These are phyloP conservation scores for Sphaerophoria taeniata DNA, from an alignment of 2,888 invertebrate genomes.

Conservation along the genomic window DNA sequence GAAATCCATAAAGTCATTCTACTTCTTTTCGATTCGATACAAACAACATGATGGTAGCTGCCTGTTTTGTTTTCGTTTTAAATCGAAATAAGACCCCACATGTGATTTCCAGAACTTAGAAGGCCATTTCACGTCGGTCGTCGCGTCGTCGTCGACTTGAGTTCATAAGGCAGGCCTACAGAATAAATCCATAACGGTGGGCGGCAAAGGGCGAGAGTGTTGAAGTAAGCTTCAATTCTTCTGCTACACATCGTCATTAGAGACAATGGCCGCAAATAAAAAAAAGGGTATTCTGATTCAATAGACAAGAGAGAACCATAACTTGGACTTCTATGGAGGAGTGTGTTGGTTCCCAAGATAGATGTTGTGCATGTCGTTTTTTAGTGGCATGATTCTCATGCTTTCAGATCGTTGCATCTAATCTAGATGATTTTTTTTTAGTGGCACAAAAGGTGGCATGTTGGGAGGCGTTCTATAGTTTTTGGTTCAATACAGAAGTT, in stretches of 20 bases:
- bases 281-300: background rate
- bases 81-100: conserved; percentile 18
- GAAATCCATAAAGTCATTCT: conserved; percentile 4
- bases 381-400: conserved; percentile 60
- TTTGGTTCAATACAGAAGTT: conserved; percentile 23
- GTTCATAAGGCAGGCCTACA: background rate
- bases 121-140: background rate
- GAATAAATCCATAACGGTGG: background rate
- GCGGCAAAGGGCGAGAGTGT: conserved; percentile 4
- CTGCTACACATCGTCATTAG: background rate
- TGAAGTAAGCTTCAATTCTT: background rate
- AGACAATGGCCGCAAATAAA: background rate
- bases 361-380: background rate
- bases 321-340: background rate
- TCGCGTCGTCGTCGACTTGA: background rate
- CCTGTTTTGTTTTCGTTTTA: background rate
- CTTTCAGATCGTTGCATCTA: conserved; percentile 52
- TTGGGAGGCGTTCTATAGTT: background rate
- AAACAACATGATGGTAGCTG: background rate
- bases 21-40: conserved; percentile 10
- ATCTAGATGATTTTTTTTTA: conserved; percentile 32
- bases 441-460: conserved; percentile 27
- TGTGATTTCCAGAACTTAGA: conserved; percentile 24
- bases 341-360: background rate
- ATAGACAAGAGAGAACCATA: background rate